These are phyloP conservation scores for Prietella phreatophila DNA, from an alignment of 2,113 vertebrate species.

Conservation along the genomic window DNA sequence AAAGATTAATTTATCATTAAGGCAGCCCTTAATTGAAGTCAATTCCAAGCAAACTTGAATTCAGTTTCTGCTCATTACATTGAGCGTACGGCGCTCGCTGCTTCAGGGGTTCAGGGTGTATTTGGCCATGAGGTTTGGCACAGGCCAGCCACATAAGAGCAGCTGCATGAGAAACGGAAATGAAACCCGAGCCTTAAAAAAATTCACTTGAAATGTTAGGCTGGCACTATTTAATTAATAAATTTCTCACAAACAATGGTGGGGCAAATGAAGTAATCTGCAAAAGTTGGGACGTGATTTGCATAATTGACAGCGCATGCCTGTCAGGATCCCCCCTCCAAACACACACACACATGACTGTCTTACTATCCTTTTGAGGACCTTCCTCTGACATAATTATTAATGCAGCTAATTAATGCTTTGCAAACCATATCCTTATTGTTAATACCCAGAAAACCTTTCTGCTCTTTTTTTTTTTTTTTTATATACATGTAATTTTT, in stretches of 20 bases:
- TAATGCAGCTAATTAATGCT: neutral
- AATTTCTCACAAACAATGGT: slow-evolving; percentile 96
- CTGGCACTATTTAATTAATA: slow-evolving; percentile 99
- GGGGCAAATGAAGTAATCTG: slow-evolving; percentile 93
- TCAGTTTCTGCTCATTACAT: slow-evolving; percentile 98
- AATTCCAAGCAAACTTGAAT: slow-evolving; percentile 98
- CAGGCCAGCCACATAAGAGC: slow-evolving; percentile 79
- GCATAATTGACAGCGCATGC: slow-evolving; percentile 88
- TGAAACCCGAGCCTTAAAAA: slow-evolving; percentile 89
- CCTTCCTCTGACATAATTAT: neutral
- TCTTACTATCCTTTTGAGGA: neutral
- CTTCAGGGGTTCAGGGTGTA: slow-evolving; percentile 75
- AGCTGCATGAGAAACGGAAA: slow-evolving; percentile 90
- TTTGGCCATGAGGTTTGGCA: slow-evolving; percentile 90
- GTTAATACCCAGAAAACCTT: neutral
- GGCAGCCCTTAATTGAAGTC: slow-evolving; percentile 98
- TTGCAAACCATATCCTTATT: neutral
- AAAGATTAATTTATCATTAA: slow-evolving; percentile 99
- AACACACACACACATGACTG: neutral
- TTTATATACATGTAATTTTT: neutral
- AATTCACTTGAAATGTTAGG: slow-evolving; percentile 88
- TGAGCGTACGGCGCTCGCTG: slow-evolving; percentile 72
- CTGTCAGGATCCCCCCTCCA: slow-evolving; percentile 28
- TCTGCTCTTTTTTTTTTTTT: neutral
- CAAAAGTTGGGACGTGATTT: slow-evolving; percentile 91